Evolutionary conservation across 2,888 invertebrate genomes (phyloP).

Genomic region (Hirtodrosophila cameraria): DNA sequence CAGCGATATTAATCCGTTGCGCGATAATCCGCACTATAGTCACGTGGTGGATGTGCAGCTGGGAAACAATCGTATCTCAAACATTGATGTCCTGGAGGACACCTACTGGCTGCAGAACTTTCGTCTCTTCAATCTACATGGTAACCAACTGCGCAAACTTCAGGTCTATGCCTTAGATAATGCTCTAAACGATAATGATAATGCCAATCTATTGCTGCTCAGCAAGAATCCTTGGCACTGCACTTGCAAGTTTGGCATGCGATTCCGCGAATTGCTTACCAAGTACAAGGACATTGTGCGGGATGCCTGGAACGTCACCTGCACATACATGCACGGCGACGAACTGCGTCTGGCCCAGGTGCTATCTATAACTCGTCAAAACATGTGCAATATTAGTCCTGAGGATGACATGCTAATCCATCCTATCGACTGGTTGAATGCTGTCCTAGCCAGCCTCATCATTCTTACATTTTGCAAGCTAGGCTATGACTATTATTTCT

Average conservation of each 20-base stretch:
- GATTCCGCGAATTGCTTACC: conserved; percentile 89
- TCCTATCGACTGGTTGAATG: conserved; percentile 90
- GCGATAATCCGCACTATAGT: conserved; percentile 88
- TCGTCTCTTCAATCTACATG: conserved; percentile 90
- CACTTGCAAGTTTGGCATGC: conserved; percentile 91
- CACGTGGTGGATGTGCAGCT: conserved; percentile 90
- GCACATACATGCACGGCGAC: conserved; percentile 86
- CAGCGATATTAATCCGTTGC: conserved; percentile 88
- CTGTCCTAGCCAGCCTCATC: conserved; percentile 88
- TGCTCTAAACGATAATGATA: conserved; percentile 89
- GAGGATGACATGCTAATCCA: conserved; percentile 86
- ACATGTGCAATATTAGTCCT: conserved; percentile 87
- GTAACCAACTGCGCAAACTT: conserved; percentile 90
- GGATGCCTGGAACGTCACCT: conserved; percentile 89
- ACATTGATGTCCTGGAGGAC: conserved; percentile 89
- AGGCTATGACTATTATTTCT: conserved; percentile 92
- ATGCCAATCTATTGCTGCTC: conserved; percentile 88
- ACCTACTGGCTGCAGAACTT: conserved; percentile 91
- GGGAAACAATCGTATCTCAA: conserved; percentile 90
- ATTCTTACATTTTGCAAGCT: conserved; percentile 90
- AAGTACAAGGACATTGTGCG: conserved; percentile 89
- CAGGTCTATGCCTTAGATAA: conserved; percentile 93
- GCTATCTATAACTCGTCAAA: conserved; percentile 87
- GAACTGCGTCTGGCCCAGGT: conserved; percentile 86
- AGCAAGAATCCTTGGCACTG: conserved; percentile 93